Evolutionary conservation across 2,888 invertebrate species (phyloP), one percentile per base, ranked within the genome.

Genomic region (Allygus modestus): DNA sequence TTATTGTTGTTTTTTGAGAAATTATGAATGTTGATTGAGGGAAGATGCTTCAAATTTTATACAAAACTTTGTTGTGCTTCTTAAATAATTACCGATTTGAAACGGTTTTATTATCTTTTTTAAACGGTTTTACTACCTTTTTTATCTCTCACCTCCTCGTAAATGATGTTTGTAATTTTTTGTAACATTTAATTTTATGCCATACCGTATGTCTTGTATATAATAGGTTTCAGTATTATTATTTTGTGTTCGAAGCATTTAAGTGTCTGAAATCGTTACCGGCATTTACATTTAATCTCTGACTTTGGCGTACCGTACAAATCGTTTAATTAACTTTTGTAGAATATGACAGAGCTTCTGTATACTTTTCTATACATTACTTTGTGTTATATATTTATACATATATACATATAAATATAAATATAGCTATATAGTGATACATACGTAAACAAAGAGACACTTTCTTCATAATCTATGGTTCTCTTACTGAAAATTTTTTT

Each of bases 401-500:
- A 86, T 85, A 83, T 71, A 41, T 65, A 82, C 41, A 33, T 65
- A 82, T 77, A 83, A 31, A 83, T 73, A 83, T 46, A 71, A 31
- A 83, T 73, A 83, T 46, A 71, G 51, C 51, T 83, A 83, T 83
- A 83, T 83, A 77, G 83, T 83, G 71, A 83, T 83, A 83, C 71
- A 73, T 84, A 83, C 43, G 81, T 73, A 83, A 83, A 71, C 51
- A 65, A 82, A 79, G 81, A 85, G 81, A 81, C 79, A 85, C 65
- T 85, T 65, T 85, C 73, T 79, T 85, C 81, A 81, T 83, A 85
- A 33, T 83, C 65, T 81, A 65, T 73, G 41, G 65, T 81, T 81
- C 65, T 69, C 79, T 65, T 84, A 81, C 84, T 77, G 84, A 83
- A 85, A 82, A 84, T 86, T 84, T 87, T 87, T 87, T 87, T 87